Evolutionary conservation across 2,888 invertebrate species (phyloP).

Genomic region (Cheiracanthium punctorium): DNA sequence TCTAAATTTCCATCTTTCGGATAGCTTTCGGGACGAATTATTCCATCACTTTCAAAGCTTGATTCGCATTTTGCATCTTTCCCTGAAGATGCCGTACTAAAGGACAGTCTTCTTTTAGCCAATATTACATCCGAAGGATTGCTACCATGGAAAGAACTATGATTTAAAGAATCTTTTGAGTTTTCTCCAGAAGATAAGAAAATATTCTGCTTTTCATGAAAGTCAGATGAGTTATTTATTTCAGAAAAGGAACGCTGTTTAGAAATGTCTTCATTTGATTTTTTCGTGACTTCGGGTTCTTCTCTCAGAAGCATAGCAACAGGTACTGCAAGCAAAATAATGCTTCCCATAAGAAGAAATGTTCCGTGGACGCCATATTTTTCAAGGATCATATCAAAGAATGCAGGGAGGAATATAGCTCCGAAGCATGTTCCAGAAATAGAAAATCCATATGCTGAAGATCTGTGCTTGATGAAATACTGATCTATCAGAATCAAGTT

Average conservation of each 20-base stretch:
- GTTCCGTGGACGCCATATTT: constrained; percentile 41
- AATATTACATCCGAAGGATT: too few species aligned
- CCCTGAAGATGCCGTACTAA: background rate
- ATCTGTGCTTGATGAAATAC: constrained; percentile 45
- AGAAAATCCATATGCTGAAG: constrained; percentile 49
- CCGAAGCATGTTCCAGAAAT: constrained; percentile 52
- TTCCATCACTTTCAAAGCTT: background rate
- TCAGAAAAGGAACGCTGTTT: too few species aligned
- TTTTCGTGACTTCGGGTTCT: too few species aligned
- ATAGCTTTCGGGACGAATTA: background rate
- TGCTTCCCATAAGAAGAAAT: constrained; percentile 37
- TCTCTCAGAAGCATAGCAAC: constrained; percentile 25
- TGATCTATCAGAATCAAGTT: constrained; percentile 37
- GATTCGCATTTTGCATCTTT: background rate
- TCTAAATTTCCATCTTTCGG: background rate
- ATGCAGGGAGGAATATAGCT: constrained; percentile 43
- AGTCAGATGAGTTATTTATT: too few species aligned
- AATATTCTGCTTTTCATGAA: too few species aligned
- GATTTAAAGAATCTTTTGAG: too few species aligned
- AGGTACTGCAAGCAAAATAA: constrained; percentile 32
- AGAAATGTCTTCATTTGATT: too few species aligned
- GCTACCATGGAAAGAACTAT: too few species aligned
- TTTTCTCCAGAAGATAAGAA: too few species aligned
- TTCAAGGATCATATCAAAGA: constrained; percentile 25
- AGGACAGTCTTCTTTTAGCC: background rate